Evolutionary conservation across 2,888 invertebrate genomes (phyloP).

Genomic region (Rhingia rostrata): DNA sequence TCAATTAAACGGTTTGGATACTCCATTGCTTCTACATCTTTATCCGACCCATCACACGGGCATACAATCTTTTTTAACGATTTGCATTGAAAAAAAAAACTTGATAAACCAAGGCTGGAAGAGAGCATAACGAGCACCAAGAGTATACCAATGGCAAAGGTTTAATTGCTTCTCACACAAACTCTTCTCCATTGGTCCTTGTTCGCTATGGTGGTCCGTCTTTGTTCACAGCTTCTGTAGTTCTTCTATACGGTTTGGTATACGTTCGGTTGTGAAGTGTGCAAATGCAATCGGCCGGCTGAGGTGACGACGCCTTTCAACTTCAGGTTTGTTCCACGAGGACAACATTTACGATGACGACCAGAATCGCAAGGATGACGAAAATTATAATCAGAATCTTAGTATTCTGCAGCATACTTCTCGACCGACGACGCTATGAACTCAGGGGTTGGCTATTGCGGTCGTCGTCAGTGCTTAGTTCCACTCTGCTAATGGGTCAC

Average conservation of each 20-base stretch:
- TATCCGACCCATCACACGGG: slow-evolving; percentile 1
- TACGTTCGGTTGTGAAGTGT: slow-evolving; percentile 62
- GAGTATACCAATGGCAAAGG: slow-evolving; percentile 44
- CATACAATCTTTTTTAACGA: slow-evolving; percentile 33
- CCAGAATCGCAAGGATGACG: slow-evolving; percentile 25
- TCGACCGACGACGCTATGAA: slow-evolving; percentile 33
- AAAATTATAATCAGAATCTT: slow-evolving; percentile 71
- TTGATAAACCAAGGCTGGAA: slow-evolving; percentile 31
- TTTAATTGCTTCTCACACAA: slow-evolving; percentile 69
- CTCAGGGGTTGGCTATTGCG: slow-evolving; percentile 35
- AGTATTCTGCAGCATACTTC: slow-evolving; percentile 66
- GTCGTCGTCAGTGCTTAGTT: slow-evolving; percentile 39
- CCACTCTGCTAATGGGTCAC: slow-evolving; percentile 68
- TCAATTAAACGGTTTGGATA: slow-evolving; percentile 31
- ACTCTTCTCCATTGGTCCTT: background rate
- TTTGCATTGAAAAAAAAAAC: slow-evolving; percentile 36
- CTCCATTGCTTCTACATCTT: background rate
- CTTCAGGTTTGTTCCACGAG: slow-evolving; percentile 35
- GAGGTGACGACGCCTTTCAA: slow-evolving; percentile 32
- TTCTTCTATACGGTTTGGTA: background rate
- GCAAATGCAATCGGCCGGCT: slow-evolving; percentile 66
- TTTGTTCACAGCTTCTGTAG: slow-evolving; percentile 20
- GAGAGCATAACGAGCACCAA: slow-evolving; percentile 58
- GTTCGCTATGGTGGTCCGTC: slow-evolving; percentile 6
- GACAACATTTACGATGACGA: slow-evolving; percentile 1